Percentiles rank a stretch among this genome's conserved stretches.
Conservation (phyloP, 2,113 vertebrate genomes). For the Oxyruncus cristatus region DNA sequence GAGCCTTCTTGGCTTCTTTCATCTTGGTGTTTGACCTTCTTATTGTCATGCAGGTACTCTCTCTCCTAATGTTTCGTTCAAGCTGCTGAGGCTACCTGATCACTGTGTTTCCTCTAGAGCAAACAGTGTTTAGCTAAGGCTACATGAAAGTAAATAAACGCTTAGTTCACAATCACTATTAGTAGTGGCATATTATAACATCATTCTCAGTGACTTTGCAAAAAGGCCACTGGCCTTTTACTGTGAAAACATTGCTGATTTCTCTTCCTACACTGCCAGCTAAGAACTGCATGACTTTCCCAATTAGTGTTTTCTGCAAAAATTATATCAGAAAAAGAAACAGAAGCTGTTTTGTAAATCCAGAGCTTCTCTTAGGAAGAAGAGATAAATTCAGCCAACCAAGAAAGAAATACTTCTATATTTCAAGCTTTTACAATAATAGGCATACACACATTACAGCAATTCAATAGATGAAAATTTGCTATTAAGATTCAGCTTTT, state of each 20-base stretch:
- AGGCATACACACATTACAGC: background rate
- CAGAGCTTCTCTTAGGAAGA: background rate
- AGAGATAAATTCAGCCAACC: background rate
- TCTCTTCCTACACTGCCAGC: background rate
- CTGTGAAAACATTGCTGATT: background rate
- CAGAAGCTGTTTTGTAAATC: background rate
- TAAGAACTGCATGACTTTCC: background rate
- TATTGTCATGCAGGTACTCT: constrained; percentile 96
- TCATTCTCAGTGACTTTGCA: background rate
- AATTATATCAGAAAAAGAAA: background rate
- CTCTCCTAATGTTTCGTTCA: constrained; percentile 52
- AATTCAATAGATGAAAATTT: constrained; percentile 16
- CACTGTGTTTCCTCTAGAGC: background rate
- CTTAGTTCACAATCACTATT: background rate
- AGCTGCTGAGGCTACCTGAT: background rate
- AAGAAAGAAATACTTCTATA: background rate
- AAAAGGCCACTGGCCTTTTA: background rate
- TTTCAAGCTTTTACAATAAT: background rate
- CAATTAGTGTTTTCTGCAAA: background rate
- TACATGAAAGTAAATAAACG: background rate
- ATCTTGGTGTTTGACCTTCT: constrained; percentile 99
- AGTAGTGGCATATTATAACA: background rate
- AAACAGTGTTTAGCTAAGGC: background rate
- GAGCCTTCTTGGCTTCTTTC: constrained; percentile 97
- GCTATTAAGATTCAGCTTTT: background rate